These are phyloP conservation scores for Panagrolaimus sp. DNA, from an alignment of 1,140 invertebrate species.

Conservation along the genomic window DNA sequence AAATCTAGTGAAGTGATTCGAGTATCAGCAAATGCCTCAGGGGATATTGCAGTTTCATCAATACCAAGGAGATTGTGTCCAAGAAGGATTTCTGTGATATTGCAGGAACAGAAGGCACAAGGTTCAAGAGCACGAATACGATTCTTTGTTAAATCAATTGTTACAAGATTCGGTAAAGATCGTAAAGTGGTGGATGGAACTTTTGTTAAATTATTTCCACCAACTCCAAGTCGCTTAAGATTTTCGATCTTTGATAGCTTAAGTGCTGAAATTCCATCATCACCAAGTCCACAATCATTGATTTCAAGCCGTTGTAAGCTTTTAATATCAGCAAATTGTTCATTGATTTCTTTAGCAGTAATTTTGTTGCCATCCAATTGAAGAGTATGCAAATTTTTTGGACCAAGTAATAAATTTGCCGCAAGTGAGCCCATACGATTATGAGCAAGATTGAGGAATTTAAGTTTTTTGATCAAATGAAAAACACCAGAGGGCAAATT, in stretches of 20 bases:
- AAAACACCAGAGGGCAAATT: conserved; percentile 50
- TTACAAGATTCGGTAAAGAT: conserved; percentile 29
- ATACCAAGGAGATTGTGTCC: conserved; percentile 43
- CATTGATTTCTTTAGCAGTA: conserved; percentile 42
- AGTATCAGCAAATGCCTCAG: conserved; percentile 47
- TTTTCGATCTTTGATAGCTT: conserved; percentile 28
- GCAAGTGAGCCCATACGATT: conserved; percentile 43
- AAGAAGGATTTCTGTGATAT: conserved; percentile 38
- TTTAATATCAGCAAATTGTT: conserved; percentile 40
- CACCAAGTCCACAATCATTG: conserved; percentile 45
- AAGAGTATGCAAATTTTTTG: conserved; percentile 33
- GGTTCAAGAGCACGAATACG: conserved; percentile 26
- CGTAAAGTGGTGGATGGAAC: conserved; percentile 37
- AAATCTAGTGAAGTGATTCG: conserved; percentile 42
- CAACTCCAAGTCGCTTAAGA: conserved; percentile 42
- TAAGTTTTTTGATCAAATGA: conserved; percentile 39
- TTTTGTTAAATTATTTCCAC: conserved; percentile 42
- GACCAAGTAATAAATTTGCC: conserved; percentile 43
- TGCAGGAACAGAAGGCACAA: conserved; percentile 45
- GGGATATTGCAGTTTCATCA: conserved; percentile 25
- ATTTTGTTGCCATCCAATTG: conserved; percentile 47
- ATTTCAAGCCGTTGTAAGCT: conserved; percentile 39
- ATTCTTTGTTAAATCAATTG: conserved; percentile 41
- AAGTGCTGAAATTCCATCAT: conserved; percentile 29
- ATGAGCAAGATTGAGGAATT: conserved; percentile 36